phyloP scores from a whole-genome alignment of 2,888 invertebrate species.

The Noctua pronuba region DNA sequence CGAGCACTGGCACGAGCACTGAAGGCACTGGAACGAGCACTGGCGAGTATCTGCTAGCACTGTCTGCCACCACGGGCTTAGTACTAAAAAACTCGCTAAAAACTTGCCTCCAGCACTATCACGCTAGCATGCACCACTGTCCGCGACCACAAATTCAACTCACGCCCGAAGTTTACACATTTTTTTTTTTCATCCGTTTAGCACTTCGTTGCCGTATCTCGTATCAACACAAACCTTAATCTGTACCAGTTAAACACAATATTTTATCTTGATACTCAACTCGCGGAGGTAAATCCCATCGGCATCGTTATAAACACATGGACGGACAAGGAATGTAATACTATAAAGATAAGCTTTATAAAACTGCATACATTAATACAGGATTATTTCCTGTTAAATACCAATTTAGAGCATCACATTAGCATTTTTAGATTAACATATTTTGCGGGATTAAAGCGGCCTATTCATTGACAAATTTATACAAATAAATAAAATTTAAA shows the following conservation, averaged over 20 bases:
- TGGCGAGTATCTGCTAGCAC: no score
- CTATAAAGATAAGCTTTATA: slow-evolving; percentile 33
- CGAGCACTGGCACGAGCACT: no score
- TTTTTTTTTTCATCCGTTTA: slow-evolving; percentile 52
- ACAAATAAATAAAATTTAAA: no score
- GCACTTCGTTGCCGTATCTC: slow-evolving; percentile 52
- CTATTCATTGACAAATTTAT: slow-evolving; percentile 1
- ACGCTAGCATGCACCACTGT: no score
- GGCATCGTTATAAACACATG: slow-evolving; percentile 4
- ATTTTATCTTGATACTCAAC: slow-evolving; percentile 43
- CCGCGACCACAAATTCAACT: neutral
- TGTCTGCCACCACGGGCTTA: no score
- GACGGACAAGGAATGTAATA: slow-evolving; percentile 24
- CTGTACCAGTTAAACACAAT: slow-evolving; percentile 49
- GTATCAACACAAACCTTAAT: slow-evolving; percentile 52
- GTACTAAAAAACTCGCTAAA: no score
- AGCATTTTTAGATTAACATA: slow-evolving; percentile 58
- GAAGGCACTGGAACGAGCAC: no score
- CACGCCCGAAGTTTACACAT: slow-evolving; percentile 17
- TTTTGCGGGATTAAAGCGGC: slow-evolving; percentile 25
- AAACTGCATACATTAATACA: slow-evolving; percentile 27
- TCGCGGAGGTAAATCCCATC: slow-evolving; percentile 23
- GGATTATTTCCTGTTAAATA: slow-evolving; percentile 46
- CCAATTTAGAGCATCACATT: slow-evolving; percentile 57
- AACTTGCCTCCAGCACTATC: no score